Percentiles rank a stretch among this genome's conserved stretches.
These are phyloP conservation scores for Magallana ariakensis DNA, from an alignment of 1,140 invertebrate genomes.

Conservation along the genomic window DNA sequence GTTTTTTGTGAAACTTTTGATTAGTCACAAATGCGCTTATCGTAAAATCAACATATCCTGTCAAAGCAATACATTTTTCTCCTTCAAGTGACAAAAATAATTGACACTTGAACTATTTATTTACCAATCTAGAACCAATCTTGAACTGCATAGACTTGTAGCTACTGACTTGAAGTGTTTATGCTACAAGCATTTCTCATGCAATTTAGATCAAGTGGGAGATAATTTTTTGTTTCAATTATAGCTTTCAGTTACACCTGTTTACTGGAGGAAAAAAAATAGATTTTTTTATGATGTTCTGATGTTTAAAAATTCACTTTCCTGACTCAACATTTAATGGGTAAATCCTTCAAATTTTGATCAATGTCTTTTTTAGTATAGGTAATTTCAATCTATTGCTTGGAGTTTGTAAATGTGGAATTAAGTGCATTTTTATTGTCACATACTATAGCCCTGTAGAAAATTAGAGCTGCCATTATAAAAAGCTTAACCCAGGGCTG, in stretches of 20 bases:
- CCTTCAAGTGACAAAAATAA: neutral
- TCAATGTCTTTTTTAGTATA: neutral
- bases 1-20: no score
- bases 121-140: neutral
- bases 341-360: neutral
- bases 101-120: neutral
- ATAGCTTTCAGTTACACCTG: conserved; percentile 15
- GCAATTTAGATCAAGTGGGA: neutral
- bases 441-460: neutral
- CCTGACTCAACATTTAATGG: conserved; percentile 17
- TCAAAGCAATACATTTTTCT: neutral
- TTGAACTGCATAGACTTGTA: neutral
- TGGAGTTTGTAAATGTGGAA: conserved; percentile 12
- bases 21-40: no score
- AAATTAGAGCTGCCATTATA: conserved; percentile 25
- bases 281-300: neutral
- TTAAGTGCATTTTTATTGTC: conserved; percentile 35
- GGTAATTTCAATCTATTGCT: conserved; percentile 3
- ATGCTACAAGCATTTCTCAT: neutral
- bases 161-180: neutral
- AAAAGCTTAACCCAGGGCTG: neutral
- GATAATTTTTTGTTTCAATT: conserved; percentile 28
- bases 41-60: neutral
- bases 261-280: neutral
- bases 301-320: neutral